Base-by-base conservation (phyloP, 2,797 vertebrate genomes). In the Coracias cyanogaster region DNA sequence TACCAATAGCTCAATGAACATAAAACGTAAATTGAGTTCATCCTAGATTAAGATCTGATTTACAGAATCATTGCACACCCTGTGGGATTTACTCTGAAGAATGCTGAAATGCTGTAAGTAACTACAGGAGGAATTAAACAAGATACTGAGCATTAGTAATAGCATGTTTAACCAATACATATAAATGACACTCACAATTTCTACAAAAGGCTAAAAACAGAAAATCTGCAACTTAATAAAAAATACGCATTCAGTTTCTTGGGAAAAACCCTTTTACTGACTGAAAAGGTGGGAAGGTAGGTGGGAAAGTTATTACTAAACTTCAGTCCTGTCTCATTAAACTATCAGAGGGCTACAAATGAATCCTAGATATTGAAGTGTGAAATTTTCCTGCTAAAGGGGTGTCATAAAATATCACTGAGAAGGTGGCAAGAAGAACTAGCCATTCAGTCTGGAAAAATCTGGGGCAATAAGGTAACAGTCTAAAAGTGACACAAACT, bases 221-320 rank as follows among this genome's bases (percentile, higher is more conserved):
- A 80, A 73, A 92, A n/a, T 9, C 16, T 43, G 12, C 8, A 65
- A 9, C 6, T 57, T 65, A 81, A 26, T 21, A 55, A 55, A 58
- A 33, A 54, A 26, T 25, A 60, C 24, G 24, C 16, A 9, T 31
- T 58, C 15, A 37, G 81, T 88, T 86, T 70, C 14, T 22, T 33
- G 3, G 6, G 14, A 2, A 37, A 86, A 57, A 1, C 1, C 1
- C 1, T 61, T 86, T 64, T 65, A 29, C 20, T n/a, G 28, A 58
- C 7, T 7, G 66, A 28, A 83, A 74, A 65, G 8, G 3, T 60
- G 10, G 15, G 3, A 71, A 71, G 65, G 5, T n/a, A 65, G 8
- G 3, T 60, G 10, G 15, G 3, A 71, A 71, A 69, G 5, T n/a
- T 74, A 54, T 74, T 62, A 15, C n/a, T 74, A 45, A 78, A 31